Base-by-base conservation (phyloP, 2,888 invertebrate species). In the Latrodectus elegans region DNA sequence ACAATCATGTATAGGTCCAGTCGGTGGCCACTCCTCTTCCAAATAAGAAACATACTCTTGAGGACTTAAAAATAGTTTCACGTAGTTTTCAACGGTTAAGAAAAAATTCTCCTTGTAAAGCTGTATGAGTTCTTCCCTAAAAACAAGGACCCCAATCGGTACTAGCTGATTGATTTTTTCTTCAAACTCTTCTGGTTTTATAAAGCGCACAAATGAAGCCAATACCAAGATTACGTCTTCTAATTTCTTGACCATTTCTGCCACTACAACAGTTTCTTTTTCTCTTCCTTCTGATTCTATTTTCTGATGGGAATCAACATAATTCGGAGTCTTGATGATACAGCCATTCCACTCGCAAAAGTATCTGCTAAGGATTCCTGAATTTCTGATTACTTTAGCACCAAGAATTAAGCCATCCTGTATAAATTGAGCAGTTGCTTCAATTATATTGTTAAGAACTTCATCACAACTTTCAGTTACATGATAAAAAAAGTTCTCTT, bases 11-110 rank as follows among this genome's bases (percentile, higher is more conserved):
- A 76, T 53, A 2, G 77, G 81, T 1, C 76, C 72, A 22, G 81
- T 76, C n/a, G 86, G 86, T 0, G 86, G 86, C 86, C 86, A 86
- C 49, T 86, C 86, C 15, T 67, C n/a, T 22, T 86, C 86, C 1
- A 77, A 3, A 52, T 71, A 86, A 6, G 81, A 86, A 15, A 65
- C 71, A 17, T 86, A 81, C 12, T 76, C 81, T 6, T 22, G 49
- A 10, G 49, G 52, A 3, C 10, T 68, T 15, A 72, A 65, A 49
- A 81, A 86, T 12, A 10, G 52, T 12, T 55, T 53, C 1, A 76
- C 65, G 22, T 77, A 76, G 11, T 81, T 60, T 15, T 55, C 72
- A 17, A 86, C 80, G 0, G 65, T 65, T 15, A 86, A 15, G 72
- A 86, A 86, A 65, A 72, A 86, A 14, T 64, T 52, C 49, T 86